Evolutionary conservation across 2,888 invertebrate genomes (phyloP), one percentile per base, ranked within the genome.

Genomic region (Drosophila tanythrix): DNA sequence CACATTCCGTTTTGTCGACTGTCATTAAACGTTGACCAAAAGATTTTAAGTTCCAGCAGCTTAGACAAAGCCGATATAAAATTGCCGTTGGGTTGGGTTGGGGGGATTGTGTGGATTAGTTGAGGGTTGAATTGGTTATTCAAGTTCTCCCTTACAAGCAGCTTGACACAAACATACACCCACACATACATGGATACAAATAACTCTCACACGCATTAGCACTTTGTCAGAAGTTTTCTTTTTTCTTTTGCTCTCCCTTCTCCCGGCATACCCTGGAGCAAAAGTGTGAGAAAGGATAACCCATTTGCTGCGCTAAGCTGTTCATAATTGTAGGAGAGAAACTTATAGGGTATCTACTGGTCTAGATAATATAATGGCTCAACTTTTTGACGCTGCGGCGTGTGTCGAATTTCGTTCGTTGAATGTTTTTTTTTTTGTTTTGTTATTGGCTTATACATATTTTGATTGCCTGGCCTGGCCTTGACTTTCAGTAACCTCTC

Each of bases 401-500:
- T 82, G 82, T 84, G 82, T 76, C 72, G 74, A 74, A 76, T 87
- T 87, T 83, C 69, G 43, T 55, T 67, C 61, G 53, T 46, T 69
- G 66, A 56, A 56, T 59, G 35, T 5, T 15, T 35, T 35, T 18
- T 50, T 48, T 7, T 46, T 11, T 10, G 2, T 56, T 36, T 68
- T 64, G 57, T 68, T 79, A 75, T 82, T 76, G 76, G 73, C 71
- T 70, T 74, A 59, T 65, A 55, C 36, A 55, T 69, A 74, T 80
- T 81, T 79, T 81, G 79, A 81, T 75, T 81, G 79, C 46, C 46
- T 15, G 46, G 46, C 33, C 52, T 80, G 89, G 83, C 89, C 89
- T 90, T 89, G 89, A 89, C 89, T 90, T 82, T 73, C 74, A 86
- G 85, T 89, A 89, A 89, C 90, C 89, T 88, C 82, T 80, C 78